These are phyloP conservation scores for Scytalopus superciliaris DNA, from an alignment of 2,113 vertebrate species.

Conservation along the genomic window DNA sequence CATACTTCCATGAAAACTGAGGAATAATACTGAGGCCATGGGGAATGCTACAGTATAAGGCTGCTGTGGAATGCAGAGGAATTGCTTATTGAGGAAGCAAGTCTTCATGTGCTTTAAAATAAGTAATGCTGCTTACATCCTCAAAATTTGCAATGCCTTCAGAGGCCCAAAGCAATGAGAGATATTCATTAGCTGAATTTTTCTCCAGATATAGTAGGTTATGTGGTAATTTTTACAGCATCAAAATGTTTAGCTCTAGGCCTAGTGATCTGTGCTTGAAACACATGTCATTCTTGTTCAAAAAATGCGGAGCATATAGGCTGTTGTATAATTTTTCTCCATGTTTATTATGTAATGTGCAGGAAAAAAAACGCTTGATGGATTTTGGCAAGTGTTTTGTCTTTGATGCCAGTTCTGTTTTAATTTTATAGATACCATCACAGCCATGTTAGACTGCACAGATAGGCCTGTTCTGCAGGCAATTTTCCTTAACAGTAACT, in stretches of 20 bases:
- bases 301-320: background rate
- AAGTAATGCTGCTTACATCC: background rate
- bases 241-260: background rate
- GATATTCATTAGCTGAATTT: background rate
- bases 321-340: background rate
- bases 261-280: background rate
- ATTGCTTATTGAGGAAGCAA: background rate
- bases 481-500: constrained; percentile 98
- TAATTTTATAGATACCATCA: constrained; percentile 87
- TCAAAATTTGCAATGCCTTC: background rate
- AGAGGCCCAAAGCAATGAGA: background rate
- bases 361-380: background rate
- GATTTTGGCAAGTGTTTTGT: background rate
- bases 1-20: background rate
- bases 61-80: background rate
- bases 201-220: background rate
- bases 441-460: constrained; percentile 95
- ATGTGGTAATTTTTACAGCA: background rate
- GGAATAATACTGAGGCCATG: background rate
- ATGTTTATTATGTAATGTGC: background rate
- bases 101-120: background rate
- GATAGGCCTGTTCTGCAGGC: constrained; percentile 96
- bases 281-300: background rate
- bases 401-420: constrained; percentile 51
- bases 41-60: background rate